Evolutionary conservation across 2,113 vertebrate genomes (phyloP), one percentile per base, ranked within the genome.

Genomic region (Antechinus flavipes): DNA sequence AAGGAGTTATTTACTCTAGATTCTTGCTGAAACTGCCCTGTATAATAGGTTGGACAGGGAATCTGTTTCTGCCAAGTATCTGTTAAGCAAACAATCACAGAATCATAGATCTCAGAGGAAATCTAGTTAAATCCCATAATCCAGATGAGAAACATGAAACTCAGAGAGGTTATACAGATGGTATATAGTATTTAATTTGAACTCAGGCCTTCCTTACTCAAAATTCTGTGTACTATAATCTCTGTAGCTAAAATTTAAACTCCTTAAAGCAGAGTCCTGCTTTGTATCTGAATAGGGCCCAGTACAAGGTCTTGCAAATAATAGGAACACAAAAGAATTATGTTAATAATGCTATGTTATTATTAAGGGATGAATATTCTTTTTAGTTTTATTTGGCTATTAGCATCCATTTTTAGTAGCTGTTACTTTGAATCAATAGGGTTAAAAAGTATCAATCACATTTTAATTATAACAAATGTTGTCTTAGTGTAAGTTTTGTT

Each of bases 391-490:
- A 84, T 30, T 54, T 42, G 50, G 22, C 22, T 27, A 54, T 47
- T 68, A 25, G 12, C 46, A 84, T 90, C 52, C 91, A 54, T 93
- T 49, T 30, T 54, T 49, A 93, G 68, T 84, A 84, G 50, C 47
- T 89, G 89, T 24, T 91, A 76, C 54, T 92, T 93, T 26, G 50
- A 50, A 91, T 24, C 30, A 35, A 84, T 53, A 2, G 24, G 26
- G 90, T 91, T 93, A 90, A 95, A 95, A 91, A 54, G 6, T 6
- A n/a, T 54, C 46, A 54, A 42, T 50, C 27, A 54, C 92, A 50
- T 90, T 95, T 94, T 91, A 89, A 89, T 92, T 11, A 55, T 91
- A 93, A 56, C 61, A 97, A 3, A 3, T 1, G 5, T 53, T 76
- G 91, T 42, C 68, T 68, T 22, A 42, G 35, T 42, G n/a, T 42